Percentiles rank a stretch among this genome's conserved stretches.
These are phyloP conservation scores for Blennius ocellaris DNA, from an alignment of 2,113 vertebrate species.

Conservation along the genomic window DNA sequence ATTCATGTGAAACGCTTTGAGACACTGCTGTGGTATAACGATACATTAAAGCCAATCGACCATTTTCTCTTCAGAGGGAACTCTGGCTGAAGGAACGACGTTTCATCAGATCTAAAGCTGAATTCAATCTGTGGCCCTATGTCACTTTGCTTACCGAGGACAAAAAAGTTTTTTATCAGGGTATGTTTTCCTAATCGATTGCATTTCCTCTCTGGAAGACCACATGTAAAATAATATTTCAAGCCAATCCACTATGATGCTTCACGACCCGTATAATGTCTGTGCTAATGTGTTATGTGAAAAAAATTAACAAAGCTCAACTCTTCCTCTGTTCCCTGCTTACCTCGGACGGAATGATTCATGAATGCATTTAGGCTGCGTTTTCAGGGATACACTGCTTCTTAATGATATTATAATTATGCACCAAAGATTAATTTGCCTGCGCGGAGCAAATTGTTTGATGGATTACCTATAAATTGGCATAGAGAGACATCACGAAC, in stretches of 20 bases:
- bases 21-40: too few relatives aligned
- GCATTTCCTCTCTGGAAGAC: neutral
- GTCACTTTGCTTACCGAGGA: neutral
- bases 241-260: slow-evolving; percentile 3
- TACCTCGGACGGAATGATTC: slow-evolving; percentile 57
- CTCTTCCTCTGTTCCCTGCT: slow-evolving; percentile 13
- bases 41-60: too few relatives aligned
- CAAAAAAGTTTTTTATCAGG: slow-evolving; percentile 4
- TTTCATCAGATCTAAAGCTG: neutral
- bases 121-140: neutral
- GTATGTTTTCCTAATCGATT: neutral
- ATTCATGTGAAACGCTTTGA: too few relatives aligned
- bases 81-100: neutral
- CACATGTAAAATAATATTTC: slow-evolving; percentile 19
- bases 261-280: slow-evolving; percentile 24
- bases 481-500: neutral
- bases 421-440: slow-evolving; percentile 65
- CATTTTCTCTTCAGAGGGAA: too few relatives aligned
- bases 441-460: slow-evolving; percentile 53
- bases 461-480: slow-evolving; percentile 66
- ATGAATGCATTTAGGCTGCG: slow-evolving; percentile 60
- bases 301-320: slow-evolving; percentile 43
- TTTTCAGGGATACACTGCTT: slow-evolving; percentile 53
- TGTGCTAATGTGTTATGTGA: slow-evolving; percentile 20
- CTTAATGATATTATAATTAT: slow-evolving; percentile 70